Evolutionary conservation across 2,888 invertebrate species (phyloP), one percentile per base, ranked within the genome.

Genomic region (Eustalomyia histrio): DNA sequence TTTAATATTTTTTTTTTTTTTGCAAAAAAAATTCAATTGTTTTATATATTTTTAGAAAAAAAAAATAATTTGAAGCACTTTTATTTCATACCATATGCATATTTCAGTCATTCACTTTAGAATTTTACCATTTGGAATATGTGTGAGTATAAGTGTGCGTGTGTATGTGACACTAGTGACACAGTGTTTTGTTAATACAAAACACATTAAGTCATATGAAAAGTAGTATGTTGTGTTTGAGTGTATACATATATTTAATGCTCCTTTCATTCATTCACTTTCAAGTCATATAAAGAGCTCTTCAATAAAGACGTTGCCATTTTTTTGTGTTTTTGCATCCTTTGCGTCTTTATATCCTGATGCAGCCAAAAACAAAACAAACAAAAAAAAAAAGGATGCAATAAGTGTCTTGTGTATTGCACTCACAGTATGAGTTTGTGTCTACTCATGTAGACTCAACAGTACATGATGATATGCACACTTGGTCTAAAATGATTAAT

Each of bases 241-340:
- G 24, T 29, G 29, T 6, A 7, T 29, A 6, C 7, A 29, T 29
- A 29, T 29, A 60, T 67, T 72, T 67, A 67, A 55, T 61, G 43
- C 61, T 67, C 29, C 72, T 72, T 79, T 79, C 72, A 79, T 39
- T 55, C 72, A 79, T 79, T 79, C 78, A 79, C 78, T 73, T 68
- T 79, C 72, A 79, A 79, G 78, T 73, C 78, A 73, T 67, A 53
- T 50, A 39, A 63, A 79, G 78, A 67, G 67, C 72, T 67, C 78
- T 79, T 79, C 67, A 79, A 79, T 79, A 79, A 79, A 79, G 72
- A 73, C 72, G 78, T 73, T 79, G 78, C 72, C 67, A 73, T 67
- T 68, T 76, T n/a, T 63, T 61, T 68, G 61, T 35, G 21, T 24
- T 50, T 10, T 43, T 68, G 12, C 43, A 7, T 47, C 43, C 14